Percentiles rank a stretch among this genome's conserved stretches.
phyloP scores from a whole-genome alignment of 1,140 invertebrate species.

The Ceratina calcarata region DNA sequence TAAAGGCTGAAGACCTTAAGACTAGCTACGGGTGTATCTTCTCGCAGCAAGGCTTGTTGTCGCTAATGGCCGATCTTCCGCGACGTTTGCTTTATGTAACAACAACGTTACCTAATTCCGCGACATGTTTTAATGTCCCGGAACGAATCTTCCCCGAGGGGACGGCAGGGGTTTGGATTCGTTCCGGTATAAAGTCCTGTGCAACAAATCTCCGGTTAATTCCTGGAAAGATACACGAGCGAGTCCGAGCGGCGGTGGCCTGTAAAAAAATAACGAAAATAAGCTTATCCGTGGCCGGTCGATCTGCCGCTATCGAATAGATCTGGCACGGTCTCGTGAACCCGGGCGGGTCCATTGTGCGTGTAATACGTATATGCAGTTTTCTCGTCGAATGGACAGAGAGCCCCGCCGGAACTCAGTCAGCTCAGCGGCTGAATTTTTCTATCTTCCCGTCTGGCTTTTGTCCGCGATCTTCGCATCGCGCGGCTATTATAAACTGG shows the following conservation, averaged over 20 bases:
- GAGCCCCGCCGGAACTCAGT: constrained; percentile 55
- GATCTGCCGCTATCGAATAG: constrained; percentile 2
- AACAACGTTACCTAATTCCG: constrained; percentile 52
- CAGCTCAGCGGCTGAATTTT: constrained; percentile 61
- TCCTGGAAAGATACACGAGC: constrained; percentile 38
- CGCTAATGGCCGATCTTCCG: background rate
- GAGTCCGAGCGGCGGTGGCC: too few relatives aligned
- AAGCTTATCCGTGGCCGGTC: constrained; percentile 6
- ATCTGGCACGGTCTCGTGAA: background rate
- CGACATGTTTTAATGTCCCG: constrained; percentile 50
- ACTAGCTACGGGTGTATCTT: background rate
- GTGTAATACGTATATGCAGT: constrained; percentile 19
- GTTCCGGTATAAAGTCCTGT: background rate
- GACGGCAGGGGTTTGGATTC: too few relatives aligned
- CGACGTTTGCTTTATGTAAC: constrained; percentile 43
- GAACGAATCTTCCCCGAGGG: background rate
- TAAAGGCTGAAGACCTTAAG: too few relatives aligned
- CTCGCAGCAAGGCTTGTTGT: background rate
- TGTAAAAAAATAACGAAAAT: background rate
- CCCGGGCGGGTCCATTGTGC: constrained; percentile 13
- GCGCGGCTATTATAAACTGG: constrained; percentile 59
- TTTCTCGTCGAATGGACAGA: constrained; percentile 18
- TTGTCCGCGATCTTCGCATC: constrained; percentile 61
- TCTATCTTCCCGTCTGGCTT: constrained; percentile 56
- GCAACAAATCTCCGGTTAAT: constrained; percentile 57